Evolutionary conservation across 2,797 vertebrate genomes (phyloP), one percentile per base, ranked within the genome.

Genomic region (Malurus leucopterus): DNA sequence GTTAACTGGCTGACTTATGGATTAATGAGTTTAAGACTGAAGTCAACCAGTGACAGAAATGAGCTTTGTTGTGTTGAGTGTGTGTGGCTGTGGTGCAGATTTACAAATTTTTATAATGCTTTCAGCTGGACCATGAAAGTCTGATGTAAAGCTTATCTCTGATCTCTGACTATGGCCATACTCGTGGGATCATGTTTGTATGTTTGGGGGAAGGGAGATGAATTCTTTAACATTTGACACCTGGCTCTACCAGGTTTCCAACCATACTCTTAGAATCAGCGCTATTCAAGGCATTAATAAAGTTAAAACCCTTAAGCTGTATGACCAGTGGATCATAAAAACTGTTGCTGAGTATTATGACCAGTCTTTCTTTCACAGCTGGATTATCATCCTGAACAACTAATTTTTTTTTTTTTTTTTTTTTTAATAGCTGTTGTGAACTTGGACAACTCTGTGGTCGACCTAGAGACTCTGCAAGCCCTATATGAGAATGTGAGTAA

Each of bases 401-500:
- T 90, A 91, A 94, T 86, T 86, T 18, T 84, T 91, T 91, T 93
- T 65, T 78, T 7, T 90, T 86, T 95, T 88, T 63, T 80, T 41
- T 70, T 63, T 69, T 73, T 61, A 34, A 85, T 94, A 99, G 99
- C 99, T 81, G 96, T 99, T 94, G 97, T 99, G 95, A 99, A 99
- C 96, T 96, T 99, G 98, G 99, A 99, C 97, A 99, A 99, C 96
- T 98, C 98, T 41, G 97, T 99, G 76, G 99, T 99, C 90, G 99
- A 99, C 94, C 96, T 99, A 95, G 99, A 99, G 97, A 99, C 99
- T 3, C 98, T 99, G 80, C 99, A 99, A 97, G 99, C 99, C 47
- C 97, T 99, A 26, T 99, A 98, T 96, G 99, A 99, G 97, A 99
- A 99, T 96, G 99, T 99, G 96, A 99, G 99, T 99, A 97, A 72